Conservation (phyloP, 2,797 vertebrate genomes). For the Merluccius polli region DNA sequence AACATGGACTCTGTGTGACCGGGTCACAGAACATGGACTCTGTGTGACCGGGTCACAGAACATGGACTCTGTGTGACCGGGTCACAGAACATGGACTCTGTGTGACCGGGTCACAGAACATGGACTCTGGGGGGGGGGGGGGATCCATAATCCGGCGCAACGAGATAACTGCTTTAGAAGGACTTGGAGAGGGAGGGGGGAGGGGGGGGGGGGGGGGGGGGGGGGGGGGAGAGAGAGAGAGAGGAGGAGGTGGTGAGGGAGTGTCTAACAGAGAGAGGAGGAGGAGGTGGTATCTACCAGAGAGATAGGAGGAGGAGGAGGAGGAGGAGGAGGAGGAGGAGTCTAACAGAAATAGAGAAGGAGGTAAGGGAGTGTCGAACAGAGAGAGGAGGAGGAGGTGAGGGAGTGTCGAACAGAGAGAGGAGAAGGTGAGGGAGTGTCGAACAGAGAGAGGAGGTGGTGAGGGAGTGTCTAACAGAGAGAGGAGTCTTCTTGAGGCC, state of each 20-base stretch:
- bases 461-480: not conserved
- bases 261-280: not conserved
- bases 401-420: slow-evolving; percentile 23
- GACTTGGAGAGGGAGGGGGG: not conserved
- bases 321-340: slow-evolving; percentile 8
- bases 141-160: not conserved
- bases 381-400: not conserved
- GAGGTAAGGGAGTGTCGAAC: not conserved
- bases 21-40: not conserved
- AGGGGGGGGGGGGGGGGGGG: no score
- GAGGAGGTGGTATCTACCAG: not conserved
- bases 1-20: not conserved
- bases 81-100: not conserved
- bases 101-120: no score
- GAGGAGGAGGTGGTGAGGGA: not conserved
- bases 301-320: not conserved
- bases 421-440: slow-evolving; percentile 6
- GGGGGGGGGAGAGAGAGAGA: not conserved
- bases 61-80: not conserved
- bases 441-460: slow-evolving; percentile 2
- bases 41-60: no score
- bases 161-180: not conserved
- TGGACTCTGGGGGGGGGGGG: not conserved
- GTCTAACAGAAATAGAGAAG: slow-evolving; percentile 21
- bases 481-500: slow-evolving; percentile 69